These are phyloP conservation scores for Acleris sparsana DNA, from an alignment of 2,888 invertebrate species.

Conservation along the genomic window DNA sequence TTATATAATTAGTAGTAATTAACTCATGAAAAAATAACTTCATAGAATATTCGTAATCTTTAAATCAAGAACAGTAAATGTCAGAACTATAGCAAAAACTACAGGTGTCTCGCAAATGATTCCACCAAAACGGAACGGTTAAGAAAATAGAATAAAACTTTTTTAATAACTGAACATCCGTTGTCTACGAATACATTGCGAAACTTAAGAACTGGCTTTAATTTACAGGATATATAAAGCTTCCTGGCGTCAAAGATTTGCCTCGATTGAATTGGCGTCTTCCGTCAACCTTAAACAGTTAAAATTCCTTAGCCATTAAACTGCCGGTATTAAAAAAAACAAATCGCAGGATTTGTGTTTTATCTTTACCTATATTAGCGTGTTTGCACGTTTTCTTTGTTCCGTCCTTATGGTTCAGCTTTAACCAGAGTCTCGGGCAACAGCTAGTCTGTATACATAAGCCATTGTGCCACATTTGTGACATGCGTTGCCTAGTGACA, in stretches of 20 bases:
- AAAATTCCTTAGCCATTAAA: conserved; percentile 2
- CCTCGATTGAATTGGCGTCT: conserved; percentile 37
- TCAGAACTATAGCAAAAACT: conserved; percentile 3
- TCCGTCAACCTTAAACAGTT: conserved; percentile 40
- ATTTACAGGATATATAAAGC: conserved; percentile 9
- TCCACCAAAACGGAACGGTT: background rate
- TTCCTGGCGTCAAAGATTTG: conserved; percentile 42
- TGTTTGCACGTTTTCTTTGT: too few relatives aligned
- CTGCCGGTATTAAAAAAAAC: background rate
- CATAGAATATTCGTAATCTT: background rate
- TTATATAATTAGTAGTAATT: too few relatives aligned
- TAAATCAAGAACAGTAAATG: conserved; percentile 3
- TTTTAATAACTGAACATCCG: conserved; percentile 27
- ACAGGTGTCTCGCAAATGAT: background rate
- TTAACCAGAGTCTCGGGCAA: too few relatives aligned
- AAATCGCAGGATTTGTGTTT: background rate
- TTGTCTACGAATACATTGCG: background rate
- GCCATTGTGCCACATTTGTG: too few relatives aligned
- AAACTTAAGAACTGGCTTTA: conserved; percentile 1
- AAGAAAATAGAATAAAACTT: conserved; percentile 17
- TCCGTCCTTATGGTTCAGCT: too few relatives aligned
- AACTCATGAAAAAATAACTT: too few relatives aligned
- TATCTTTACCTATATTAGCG: background rate
- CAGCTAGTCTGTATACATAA: too few relatives aligned
- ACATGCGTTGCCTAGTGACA: too few relatives aligned